Evolutionary conservation across 2,888 invertebrate species (phyloP).

Genomic region (Corbicula japonica): DNA sequence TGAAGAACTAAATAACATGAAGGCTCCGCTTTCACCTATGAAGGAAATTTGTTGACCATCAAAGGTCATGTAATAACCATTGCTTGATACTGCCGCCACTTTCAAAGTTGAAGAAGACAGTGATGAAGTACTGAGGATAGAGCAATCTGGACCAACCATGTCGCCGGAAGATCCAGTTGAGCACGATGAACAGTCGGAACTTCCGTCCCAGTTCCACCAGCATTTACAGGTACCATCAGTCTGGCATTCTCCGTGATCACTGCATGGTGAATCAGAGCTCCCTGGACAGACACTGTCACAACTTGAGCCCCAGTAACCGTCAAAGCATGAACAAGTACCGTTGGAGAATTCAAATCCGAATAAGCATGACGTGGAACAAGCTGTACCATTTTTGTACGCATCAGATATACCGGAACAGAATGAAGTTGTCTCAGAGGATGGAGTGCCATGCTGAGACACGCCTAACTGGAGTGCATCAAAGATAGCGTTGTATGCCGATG

Average conservation of each 20-base stretch:
- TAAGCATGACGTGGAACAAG: conserved; percentile 63
- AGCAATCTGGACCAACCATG: conserved; percentile 72
- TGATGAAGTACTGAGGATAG: conserved; percentile 54
- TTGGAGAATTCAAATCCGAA: conserved; percentile 61
- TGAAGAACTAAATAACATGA: conserved; percentile 56
- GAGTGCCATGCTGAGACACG: conserved; percentile 44
- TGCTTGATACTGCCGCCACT: conserved; percentile 70
- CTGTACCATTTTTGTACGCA: conserved; percentile 49
- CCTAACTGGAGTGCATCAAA: conserved; percentile 63
- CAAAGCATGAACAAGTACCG: conserved; percentile 67
- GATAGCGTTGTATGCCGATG: conserved; percentile 62
- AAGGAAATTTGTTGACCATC: conserved; percentile 69
- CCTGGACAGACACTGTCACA: conserved; percentile 74
- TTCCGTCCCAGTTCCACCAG: conserved; percentile 74
- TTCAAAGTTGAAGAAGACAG: conserved; percentile 41
- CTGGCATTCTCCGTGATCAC: conserved; percentile 70
- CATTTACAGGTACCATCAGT: conserved; percentile 71
- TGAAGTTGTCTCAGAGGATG: conserved; percentile 13
- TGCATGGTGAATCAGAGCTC: conserved; percentile 72
- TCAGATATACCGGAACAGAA: conserved; percentile 44
- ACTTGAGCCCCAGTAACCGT: conserved; percentile 69
- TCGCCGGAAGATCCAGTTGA: conserved; percentile 43
- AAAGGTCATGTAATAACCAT: conserved; percentile 72
- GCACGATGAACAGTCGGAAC: conserved; percentile 65
- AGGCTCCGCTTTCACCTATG: conserved; percentile 63